phyloP scores from a whole-genome alignment of 2,113 vertebrate genomes.

The Zosterops japonicus region DNA sequence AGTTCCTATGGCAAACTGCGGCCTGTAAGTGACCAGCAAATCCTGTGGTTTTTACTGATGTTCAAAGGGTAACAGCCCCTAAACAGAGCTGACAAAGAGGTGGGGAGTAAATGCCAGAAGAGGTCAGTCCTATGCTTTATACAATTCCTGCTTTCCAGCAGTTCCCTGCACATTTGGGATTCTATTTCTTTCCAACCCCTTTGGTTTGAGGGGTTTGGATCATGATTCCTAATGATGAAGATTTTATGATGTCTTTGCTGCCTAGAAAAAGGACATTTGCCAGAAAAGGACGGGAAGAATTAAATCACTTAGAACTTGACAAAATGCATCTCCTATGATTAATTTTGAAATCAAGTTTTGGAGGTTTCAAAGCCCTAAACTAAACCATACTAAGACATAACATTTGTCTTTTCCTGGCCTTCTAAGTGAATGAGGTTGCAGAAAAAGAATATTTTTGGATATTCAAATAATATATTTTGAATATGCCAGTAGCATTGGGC shows the following conservation, averaged over 20 bases:
- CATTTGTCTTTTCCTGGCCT: neutral
- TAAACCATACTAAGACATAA: no score
- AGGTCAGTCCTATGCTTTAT: neutral
- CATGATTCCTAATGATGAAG: rapidly evolving
- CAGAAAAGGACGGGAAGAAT: neutral
- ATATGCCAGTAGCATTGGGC: neutral
- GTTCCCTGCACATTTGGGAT: neutral
- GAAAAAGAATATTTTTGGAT: neutral
- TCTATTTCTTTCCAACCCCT: neutral
- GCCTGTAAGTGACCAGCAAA: constrained; percentile 82
- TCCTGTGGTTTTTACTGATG: neutral
- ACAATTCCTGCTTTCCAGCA: neutral
- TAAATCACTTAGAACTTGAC: neutral
- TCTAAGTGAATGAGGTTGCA: neutral
- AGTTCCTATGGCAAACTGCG: constrained; percentile 88
- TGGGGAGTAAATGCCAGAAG: neutral
- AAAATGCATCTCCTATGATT: neutral
- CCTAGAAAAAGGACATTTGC: neutral
- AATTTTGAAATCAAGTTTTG: neutral
- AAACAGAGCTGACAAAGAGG: neutral
- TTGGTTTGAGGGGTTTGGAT: neutral
- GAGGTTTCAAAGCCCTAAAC: neutral
- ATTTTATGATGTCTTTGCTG: neutral
- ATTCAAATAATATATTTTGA: neutral
- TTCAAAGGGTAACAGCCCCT: neutral